Base-by-base conservation (phyloP, 2,888 invertebrate species). In the Campoletis raptor region DNA sequence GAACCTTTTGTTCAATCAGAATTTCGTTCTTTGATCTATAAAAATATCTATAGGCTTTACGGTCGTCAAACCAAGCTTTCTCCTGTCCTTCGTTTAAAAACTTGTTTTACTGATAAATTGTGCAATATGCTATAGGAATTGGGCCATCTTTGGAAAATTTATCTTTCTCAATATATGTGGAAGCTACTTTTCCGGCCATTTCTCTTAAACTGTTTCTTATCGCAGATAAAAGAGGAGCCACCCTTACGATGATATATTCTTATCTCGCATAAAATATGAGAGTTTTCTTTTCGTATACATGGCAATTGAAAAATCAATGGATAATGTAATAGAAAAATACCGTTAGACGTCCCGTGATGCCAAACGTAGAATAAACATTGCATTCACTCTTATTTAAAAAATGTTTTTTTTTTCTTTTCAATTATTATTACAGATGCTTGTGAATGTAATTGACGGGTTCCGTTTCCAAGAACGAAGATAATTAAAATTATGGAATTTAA, bases 151-250 rank as follows among this genome's bases (percentile, higher is more conserved):
- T 61, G 30, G 12, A 4, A 61, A 61, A 61, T 30, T 15, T 30
- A 61, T 61, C 57, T 10, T 61, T 57, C 24, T 8, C 24, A 12
- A 57, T 57, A 57, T 57, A 24, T 24, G 7, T 24, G 24, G 12
- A 30, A 57, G 10, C 8, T 57, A 9, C 57, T 57, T 57, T 57
- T 61, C 12, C 24, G 30, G 12, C 57, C 57, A 61, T 61, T 61
- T 61, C 57, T 61, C 21, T 30, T 61, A 30, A 61, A 61, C 57
- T 61, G 57, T 61, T 30, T 12, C 57, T 61, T 61, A 61, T 61
- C 30, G 57, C 12, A 30, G 57, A 15, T 30, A 12, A 61, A 30
- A 61, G n/a, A 54, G 8, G 30, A 61, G 8, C 24, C 57, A 61
- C 5, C 30, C 57, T 21, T 12, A 30, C 57, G 10, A 30, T 61